Base-by-base conservation (phyloP, 2,888 invertebrate genomes). In the Endomychus coccineus region DNA sequence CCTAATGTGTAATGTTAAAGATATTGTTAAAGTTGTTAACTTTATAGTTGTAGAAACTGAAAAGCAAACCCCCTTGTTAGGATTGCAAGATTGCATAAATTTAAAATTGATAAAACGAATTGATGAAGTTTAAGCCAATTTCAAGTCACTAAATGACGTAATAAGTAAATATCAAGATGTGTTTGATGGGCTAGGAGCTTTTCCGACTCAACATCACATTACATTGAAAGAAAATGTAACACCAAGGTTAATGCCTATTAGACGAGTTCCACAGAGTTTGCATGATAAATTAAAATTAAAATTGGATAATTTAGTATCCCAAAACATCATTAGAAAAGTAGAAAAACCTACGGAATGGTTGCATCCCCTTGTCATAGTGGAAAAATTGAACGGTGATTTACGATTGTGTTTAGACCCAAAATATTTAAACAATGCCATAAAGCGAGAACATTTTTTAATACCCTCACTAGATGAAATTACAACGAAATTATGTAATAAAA, bases 41-140 rank as follows among this genome's bases (percentile, higher is more conserved):
- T 33, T 33, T 12, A 13, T 33, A 11, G 12, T 33, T 5, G 25
- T 33, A 1, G 27, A 59, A 57, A 5, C 54, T 54, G 1, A 51
- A 44, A 11, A 16, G 35, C 36, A 30, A 4, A 5, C 23, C 25
- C 17, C 24, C 11, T 14, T 23, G 16, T 14, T 32, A 2, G 24
- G 29, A 16, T 33, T 38, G 13, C 11, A 2, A 4, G 23, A n/a
- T 14, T 30, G 16, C 19, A 34, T 16, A 3, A 6, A 4, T 1
- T 21, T 21, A 10, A 30, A 30, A 4, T 30, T 30, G 7, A 9
- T 30, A 5, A 21, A 13, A 21, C 6, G 21, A 6, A 16, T 21
- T 6, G 30, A 30, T 21, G 15, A 10, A 7, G 5, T 25, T 4
- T 13, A 24, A 24, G 4, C 4, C 24, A 24, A 24, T 7, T 24